Conservation (phyloP, 1,140 invertebrate genomes). For the Drosophila oshimai region DNA sequence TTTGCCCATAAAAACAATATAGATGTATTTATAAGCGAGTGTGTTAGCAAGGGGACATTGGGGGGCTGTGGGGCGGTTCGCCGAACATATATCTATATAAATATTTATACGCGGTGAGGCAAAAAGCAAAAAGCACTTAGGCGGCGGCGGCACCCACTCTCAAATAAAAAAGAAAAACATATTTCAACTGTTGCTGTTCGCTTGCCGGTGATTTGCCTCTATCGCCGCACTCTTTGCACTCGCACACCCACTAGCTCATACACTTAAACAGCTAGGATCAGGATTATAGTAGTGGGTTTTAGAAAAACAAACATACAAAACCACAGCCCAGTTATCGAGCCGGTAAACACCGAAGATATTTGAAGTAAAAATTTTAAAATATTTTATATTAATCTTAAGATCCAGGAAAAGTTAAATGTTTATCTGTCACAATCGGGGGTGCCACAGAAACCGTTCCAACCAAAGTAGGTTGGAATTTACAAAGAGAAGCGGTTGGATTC, state of each 20-base stretch:
- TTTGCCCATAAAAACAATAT: conserved; percentile 72
- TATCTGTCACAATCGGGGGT: too few species aligned
- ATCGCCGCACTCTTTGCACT: conserved; percentile 24
- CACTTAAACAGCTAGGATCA: conserved; percentile 6
- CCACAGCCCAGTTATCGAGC: too few species aligned
- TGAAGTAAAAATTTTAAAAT: too few species aligned
- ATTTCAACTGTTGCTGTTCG: conserved; percentile 65
- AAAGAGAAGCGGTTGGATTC: too few species aligned
- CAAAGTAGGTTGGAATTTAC: too few species aligned
- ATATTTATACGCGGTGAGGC: conserved; percentile 65
- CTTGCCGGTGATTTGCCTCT: conserved; percentile 49
- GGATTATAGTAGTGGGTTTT: conserved; percentile 5
- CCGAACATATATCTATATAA: conserved; percentile 48
- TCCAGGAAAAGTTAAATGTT: too few species aligned
- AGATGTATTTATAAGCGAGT: conserved; percentile 39
- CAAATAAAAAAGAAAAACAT: conserved; percentile 50
- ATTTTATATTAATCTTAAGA: too few species aligned
- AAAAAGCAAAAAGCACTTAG: conserved; percentile 63
- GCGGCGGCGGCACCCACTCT: conserved; percentile 66
- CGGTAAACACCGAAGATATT: too few species aligned
- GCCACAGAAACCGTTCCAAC: too few species aligned
- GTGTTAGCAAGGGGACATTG: background rate
- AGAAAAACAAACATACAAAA: background rate
- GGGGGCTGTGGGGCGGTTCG: background rate
- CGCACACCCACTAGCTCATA: conserved; percentile 9